Conservation (phyloP, 2,113 vertebrate genomes). For the Mormoops blainvillei region DNA sequence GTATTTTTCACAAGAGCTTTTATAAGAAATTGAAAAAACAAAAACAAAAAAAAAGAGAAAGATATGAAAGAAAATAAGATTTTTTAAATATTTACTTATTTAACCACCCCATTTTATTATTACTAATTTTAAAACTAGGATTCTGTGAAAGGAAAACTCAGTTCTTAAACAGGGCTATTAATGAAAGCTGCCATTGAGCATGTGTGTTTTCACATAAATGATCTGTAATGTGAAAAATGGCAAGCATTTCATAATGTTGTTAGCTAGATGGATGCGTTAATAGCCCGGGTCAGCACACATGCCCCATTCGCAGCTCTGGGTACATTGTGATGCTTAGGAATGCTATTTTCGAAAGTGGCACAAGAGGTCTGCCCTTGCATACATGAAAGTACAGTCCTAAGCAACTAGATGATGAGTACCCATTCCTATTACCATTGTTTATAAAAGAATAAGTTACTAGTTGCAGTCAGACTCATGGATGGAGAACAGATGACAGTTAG, state of each 20-base stretch:
- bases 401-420: constrained; percentile 9
- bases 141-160: background rate
- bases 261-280: background rate
- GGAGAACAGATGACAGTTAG: no score
- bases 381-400: constrained; percentile 24
- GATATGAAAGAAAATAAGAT: background rate
- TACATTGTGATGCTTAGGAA: background rate
- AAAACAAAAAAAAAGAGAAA: background rate
- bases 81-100: background rate
- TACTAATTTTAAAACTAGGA: background rate
- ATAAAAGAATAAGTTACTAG: constrained; percentile 39
- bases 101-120: background rate
- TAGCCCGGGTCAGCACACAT: constrained; percentile 15
- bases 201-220: background rate
- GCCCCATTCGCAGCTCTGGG: background rate
- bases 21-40: background rate
- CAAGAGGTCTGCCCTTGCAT: background rate
- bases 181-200: background rate
- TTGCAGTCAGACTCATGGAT: background rate
- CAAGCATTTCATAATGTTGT: background rate
- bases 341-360: constrained; percentile 32
- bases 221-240: background rate
- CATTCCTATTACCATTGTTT: background rate
- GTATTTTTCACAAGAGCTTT: background rate
- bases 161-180: background rate